phyloP scores from a whole-genome alignment of 2,888 invertebrate genomes.

The Acronicta psi region DNA sequence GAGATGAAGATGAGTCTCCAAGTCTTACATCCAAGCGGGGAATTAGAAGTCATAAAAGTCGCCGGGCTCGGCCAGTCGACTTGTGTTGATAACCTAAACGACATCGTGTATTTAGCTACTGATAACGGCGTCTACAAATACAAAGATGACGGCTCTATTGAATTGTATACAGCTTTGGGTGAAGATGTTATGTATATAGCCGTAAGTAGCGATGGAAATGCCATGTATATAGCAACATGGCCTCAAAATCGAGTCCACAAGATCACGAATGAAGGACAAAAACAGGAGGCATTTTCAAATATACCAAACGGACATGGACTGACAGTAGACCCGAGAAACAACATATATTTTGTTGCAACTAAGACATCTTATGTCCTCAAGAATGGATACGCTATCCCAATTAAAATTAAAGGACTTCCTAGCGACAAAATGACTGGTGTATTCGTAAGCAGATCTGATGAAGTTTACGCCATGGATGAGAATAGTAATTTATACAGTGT shows the following conservation, averaged over 20 bases:
- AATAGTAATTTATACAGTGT: constrained; percentile 76
- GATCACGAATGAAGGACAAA: constrained; percentile 76
- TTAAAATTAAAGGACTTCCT: constrained; percentile 79
- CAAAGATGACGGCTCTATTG: constrained; percentile 74
- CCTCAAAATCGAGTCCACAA: constrained; percentile 82
- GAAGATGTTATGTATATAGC: constrained; percentile 85
- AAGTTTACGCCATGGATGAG: constrained; percentile 83
- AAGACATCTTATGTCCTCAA: constrained; percentile 80
- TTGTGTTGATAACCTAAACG: constrained; percentile 83
- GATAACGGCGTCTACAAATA: constrained; percentile 86
- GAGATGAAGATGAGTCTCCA: constrained; percentile 82
- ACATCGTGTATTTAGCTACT: constrained; percentile 82
- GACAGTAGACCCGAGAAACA: constrained; percentile 78
- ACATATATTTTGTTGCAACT: constrained; percentile 81
- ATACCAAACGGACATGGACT: constrained; percentile 84
- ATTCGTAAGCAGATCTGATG: constrained; percentile 79
- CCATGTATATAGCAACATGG: constrained; percentile 83
- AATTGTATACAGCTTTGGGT: constrained; percentile 75
- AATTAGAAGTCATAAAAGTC: constrained; percentile 75
- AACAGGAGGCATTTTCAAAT: constrained; percentile 71
- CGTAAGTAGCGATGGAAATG: constrained; percentile 71
- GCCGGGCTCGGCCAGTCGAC: constrained; percentile 82
- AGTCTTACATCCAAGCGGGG: constrained; percentile 72
- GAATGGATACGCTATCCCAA: constrained; percentile 70
- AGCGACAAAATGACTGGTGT: constrained; percentile 80